Evolutionary conservation across 2,113 vertebrate genomes (phyloP), one percentile per base, ranked within the genome.

Genomic region (Poicephalus gulielmi): DNA sequence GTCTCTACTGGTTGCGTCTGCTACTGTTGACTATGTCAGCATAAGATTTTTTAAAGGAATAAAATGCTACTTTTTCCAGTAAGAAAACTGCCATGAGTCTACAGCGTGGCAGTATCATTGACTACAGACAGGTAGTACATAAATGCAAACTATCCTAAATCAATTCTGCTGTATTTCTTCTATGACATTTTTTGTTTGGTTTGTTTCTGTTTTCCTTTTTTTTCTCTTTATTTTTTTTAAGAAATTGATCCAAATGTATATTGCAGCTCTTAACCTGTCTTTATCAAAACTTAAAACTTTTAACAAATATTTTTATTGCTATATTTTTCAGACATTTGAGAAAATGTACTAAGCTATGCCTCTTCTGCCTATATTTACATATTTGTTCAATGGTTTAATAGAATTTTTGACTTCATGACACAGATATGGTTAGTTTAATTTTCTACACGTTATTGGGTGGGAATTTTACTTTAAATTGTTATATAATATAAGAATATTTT

Each of bases 151-250:
- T n/a, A 85, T 16, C 4, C 3, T 79, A 14, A 52, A 22, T 69
- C 9, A 63, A 7, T 73, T 79, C 13, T 17, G 7, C 20, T 52
- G 9, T 86, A 68, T 71, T 79, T 46, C 7, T 62, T 9, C 11
- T 50, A 13, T n/a, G 7, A 2, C 20, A 1, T 2, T 11, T 50
- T 39, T 37, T 17, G 24, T 3, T 39, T 74, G n/a, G 10, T 10
- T 46, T 52, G 6, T 41, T 64, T 57, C 49, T 17, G 3, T n/a
- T n/a, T 59, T 16, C 3, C 4, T 52, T 81, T 20, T 13, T 20
- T 7, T 16, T 12, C 33, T 30, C 44, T 7, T 1, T 12, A 1
- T 1, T 3, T 22, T 46, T 66, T 39, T 43, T 1, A n/a, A 41
- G 7, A 83, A 50, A 73, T 31, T 50, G 6, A 55, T 73, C 9